Evolutionary conservation across 2,888 invertebrate genomes (phyloP).

Genomic region (Coelogynopora nodosa): DNA sequence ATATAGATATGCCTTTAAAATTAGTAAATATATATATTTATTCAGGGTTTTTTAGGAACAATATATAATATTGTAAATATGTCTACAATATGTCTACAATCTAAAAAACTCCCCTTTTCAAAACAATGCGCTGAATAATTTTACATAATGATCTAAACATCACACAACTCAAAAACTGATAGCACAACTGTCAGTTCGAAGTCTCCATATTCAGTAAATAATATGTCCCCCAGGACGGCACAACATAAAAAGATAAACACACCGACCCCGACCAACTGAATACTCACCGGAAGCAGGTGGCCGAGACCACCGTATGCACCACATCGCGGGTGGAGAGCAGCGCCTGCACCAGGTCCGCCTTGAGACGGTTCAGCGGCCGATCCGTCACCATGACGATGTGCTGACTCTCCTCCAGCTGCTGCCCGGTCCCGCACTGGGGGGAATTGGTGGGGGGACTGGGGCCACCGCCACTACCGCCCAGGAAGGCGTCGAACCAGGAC

Average conservation of each 20-base stretch:
- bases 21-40: too few species aligned
- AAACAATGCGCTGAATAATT: too few species aligned
- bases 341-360: constrained; percentile 91
- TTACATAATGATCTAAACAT: too few species aligned
- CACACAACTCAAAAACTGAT: too few species aligned
- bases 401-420: constrained; percentile 74
- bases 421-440: neutral
- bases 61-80: too few species aligned
- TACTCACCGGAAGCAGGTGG: constrained; percentile 90
- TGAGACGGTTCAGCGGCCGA: constrained; percentile 89
- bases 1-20: too few species aligned
- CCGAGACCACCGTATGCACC: constrained; percentile 88
- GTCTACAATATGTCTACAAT: too few species aligned
- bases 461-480: constrained; percentile 60
- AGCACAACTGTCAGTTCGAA: too few species aligned
- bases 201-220: too few species aligned
- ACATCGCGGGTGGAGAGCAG: constrained; percentile 60
- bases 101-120: too few species aligned
- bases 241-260: constrained; percentile 55
- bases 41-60: too few species aligned
- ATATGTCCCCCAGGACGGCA: constrained; percentile 94
- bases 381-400: constrained; percentile 93
- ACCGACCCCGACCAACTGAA: constrained; percentile 87
- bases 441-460: neutral
- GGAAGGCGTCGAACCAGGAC: constrained; percentile 96